phyloP scores from a whole-genome alignment of 2,113 vertebrate genomes.

The Coturnix japonica region DNA sequence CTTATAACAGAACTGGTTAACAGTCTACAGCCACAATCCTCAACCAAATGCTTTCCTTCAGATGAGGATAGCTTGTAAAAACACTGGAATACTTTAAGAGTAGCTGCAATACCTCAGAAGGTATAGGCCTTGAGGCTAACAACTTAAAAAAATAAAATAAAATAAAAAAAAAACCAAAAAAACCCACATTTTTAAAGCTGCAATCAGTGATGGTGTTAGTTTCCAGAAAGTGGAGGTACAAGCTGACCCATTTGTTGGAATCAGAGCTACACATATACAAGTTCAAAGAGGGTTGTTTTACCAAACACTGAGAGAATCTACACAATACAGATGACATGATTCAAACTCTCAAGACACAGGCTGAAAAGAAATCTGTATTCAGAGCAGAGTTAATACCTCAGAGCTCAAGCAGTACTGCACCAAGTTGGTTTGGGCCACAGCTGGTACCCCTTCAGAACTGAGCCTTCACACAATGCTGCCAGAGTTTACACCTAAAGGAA shows the following conservation, averaged over 20 bases:
- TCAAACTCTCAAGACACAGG: neutral
- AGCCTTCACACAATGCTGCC: neutral
- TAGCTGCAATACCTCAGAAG: neutral
- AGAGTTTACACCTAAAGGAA: neutral
- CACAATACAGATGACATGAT: fast-evolving
- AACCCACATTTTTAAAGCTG: neutral
- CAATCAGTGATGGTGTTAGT: neutral
- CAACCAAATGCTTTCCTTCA: neutral
- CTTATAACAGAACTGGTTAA: neutral
- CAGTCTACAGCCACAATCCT: neutral
- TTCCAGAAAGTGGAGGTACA: neutral
- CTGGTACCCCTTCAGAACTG: neutral
- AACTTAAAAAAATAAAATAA: neutral
- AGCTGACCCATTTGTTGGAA: neutral
- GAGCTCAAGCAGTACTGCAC: neutral
- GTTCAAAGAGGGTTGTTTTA: neutral
- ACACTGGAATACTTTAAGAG: neutral
- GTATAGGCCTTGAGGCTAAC: neutral
- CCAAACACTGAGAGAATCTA: neutral
- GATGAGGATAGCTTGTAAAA: neutral
- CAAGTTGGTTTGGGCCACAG: neutral
- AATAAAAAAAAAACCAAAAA: too few relatives aligned
- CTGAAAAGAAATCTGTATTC: neutral
- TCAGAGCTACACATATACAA: fast-evolving
- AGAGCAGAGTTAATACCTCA: neutral